These are phyloP conservation scores for Helarctos malayanus DNA, from an alignment of 2,797 vertebrate genomes.

Conservation along the genomic window DNA sequence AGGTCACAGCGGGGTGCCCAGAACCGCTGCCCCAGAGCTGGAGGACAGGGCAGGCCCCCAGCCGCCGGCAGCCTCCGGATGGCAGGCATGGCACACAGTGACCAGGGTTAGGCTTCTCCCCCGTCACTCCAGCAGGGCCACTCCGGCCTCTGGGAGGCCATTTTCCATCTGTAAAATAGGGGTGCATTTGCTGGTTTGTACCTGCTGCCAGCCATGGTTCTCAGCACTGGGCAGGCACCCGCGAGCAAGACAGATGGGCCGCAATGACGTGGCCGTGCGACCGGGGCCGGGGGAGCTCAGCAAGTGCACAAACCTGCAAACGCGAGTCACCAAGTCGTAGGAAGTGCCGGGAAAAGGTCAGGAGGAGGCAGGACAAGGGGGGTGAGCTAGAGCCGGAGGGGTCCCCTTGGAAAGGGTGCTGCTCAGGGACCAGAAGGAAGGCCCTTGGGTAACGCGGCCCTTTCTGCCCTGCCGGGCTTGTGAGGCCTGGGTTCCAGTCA, in stretches of 20 bases:
- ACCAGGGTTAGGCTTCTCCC: neutral
- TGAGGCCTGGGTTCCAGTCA: fast-evolving
- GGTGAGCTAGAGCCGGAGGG: neutral
- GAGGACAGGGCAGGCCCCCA: neutral
- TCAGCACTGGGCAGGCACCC: neutral
- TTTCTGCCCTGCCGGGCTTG: neutral
- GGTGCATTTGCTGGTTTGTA: neutral
- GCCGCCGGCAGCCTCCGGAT: neutral
- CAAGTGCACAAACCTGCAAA: neutral
- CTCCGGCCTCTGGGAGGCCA: neutral
- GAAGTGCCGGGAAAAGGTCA: neutral
- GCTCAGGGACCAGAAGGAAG: neutral
- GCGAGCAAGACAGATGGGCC: neutral
- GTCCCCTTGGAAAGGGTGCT: neutral
- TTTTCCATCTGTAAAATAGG: neutral
- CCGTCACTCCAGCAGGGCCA: neutral
- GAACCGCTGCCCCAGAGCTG: neutral
- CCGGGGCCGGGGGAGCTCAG: neutral
- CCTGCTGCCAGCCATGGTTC: neutral
- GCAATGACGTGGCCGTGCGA: fast-evolving
- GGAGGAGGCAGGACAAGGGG: neutral
- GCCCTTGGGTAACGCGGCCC: fast-evolving
- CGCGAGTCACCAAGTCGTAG: fast-evolving
- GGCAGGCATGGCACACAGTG: fast-evolving
- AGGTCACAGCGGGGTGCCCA: neutral